A percentile compares a stretch with the other conserved stretches of the same genome.
phyloP scores from a whole-genome alignment of 2,797 vertebrate species.

The Takifugu ocellatus region DNA sequence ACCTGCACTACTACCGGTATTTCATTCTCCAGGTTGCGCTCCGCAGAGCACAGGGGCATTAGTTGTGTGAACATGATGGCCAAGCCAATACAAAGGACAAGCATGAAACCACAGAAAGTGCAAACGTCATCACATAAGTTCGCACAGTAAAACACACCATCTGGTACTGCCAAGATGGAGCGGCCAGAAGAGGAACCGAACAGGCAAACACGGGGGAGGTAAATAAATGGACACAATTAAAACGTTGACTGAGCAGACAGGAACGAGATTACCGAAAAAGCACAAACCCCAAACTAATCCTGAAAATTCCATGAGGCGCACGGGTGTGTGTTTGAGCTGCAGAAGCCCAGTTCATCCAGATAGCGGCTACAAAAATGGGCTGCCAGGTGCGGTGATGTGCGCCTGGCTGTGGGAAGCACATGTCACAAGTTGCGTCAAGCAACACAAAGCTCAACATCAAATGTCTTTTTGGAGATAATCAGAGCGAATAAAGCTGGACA shows the following conservation, averaged over 20 bases:
- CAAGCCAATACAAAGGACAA: constrained; percentile 55
- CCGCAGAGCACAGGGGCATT: constrained; percentile 24
- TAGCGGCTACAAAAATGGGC: neutral
- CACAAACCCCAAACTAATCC: too few relatives aligned
- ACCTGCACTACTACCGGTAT: constrained; percentile 28
- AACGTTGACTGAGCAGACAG: too few relatives aligned
- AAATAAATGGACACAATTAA: constrained; percentile 2
- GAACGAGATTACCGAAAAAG: too few relatives aligned
- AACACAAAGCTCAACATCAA: neutral
- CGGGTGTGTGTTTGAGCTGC: too few relatives aligned
- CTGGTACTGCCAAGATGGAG: constrained; percentile 40
- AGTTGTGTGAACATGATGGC: constrained; percentile 52
- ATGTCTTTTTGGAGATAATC: too few relatives aligned
- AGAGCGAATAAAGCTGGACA: neutral
- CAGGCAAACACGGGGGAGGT: neutral
- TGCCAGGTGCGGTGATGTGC: neutral
- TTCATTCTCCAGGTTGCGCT: constrained; percentile 35
- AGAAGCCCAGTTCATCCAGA: too few relatives aligned
- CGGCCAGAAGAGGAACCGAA: constrained; percentile 12
- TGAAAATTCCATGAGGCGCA: too few relatives aligned
- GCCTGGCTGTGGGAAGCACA: too few relatives aligned
- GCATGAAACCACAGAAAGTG: constrained; percentile 55
- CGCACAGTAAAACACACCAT: constrained; percentile 50
- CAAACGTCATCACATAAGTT: constrained; percentile 61
- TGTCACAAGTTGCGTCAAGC: neutral